Conservation (phyloP, 2,113 vertebrate species). For the Thamnophis sirtalis region DNA sequence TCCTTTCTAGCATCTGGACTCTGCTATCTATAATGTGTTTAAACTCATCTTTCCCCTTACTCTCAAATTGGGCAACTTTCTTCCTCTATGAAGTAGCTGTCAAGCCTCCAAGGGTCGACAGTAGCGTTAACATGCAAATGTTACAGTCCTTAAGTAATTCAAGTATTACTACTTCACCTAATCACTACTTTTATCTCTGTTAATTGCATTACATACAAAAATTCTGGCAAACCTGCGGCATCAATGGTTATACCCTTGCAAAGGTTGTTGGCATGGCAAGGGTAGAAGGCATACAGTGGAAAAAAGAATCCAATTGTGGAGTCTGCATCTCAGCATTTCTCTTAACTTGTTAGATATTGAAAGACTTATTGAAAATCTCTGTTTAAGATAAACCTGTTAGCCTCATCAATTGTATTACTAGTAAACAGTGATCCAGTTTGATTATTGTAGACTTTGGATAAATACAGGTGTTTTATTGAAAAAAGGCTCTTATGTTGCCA, state of each 20-base stretch:
- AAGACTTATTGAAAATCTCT: not conserved
- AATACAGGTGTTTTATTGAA: not conserved
- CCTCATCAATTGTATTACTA: not conserved
- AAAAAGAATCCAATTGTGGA: not conserved
- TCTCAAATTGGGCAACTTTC: not conserved
- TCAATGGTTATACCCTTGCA: not conserved
- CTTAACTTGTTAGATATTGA: not conserved
- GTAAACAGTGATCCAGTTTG: not conserved
- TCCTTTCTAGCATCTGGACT: not conserved
- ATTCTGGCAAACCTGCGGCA: not conserved
- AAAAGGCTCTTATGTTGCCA: not conserved
- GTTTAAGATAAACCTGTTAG: not conserved
- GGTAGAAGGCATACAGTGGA: not conserved
- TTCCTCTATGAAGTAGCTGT: not conserved
- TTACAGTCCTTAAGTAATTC: not conserved
- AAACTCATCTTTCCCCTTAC: not conserved
- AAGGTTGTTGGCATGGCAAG: not conserved
- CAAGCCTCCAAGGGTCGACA: too few relatives aligned
- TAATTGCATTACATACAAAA: not conserved
- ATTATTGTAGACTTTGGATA: not conserved
- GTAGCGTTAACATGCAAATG: not conserved
- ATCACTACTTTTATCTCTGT: not conserved
- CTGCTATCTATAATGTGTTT: not conserved
- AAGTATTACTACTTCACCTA: not conserved
- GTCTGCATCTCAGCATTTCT: not conserved